These are phyloP conservation scores for Gibbula magus DNA, from an alignment of 2,888 invertebrate genomes.

Conservation along the genomic window DNA sequence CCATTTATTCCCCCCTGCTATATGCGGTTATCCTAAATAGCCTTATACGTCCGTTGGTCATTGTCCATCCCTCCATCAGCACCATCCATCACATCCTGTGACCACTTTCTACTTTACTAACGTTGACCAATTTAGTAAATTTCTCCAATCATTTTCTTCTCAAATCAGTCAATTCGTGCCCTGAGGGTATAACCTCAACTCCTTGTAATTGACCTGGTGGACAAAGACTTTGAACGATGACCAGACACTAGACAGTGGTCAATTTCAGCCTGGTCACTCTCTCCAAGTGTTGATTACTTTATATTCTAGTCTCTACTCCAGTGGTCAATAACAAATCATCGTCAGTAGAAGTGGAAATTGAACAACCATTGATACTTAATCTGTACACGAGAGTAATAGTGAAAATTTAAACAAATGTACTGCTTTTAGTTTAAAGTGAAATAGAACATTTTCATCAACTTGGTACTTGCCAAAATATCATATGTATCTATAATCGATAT, in stretches of 20 bases:
- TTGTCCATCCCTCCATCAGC: no score
- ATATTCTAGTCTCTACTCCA: not conserved
- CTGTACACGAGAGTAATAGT: not conserved
- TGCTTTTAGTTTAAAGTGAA: no score
- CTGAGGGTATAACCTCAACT: not conserved
- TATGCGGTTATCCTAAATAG: no score
- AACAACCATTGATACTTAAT: not conserved
- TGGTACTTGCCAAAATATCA: no score
- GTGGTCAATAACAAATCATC: not conserved
- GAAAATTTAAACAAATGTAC: not conserved
- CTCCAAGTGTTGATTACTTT: not conserved
- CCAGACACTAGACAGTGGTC: not conserved
- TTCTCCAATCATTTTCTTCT: not conserved
- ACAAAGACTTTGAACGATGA: not conserved
- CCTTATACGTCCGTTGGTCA: no score
- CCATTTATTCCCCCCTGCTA: no score
- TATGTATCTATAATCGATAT: no score
- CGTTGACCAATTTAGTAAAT: no score
- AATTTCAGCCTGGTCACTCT: not conserved
- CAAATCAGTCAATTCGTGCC: not conserved
- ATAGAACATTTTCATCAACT: no score
- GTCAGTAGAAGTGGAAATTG: constrained; percentile 2
- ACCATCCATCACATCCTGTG: no score
- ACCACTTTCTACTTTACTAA: no score
- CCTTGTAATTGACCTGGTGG: not conserved